phyloP scores from a whole-genome alignment of 2,113 vertebrate species.

The Craseonycteris thonglongyai region DNA sequence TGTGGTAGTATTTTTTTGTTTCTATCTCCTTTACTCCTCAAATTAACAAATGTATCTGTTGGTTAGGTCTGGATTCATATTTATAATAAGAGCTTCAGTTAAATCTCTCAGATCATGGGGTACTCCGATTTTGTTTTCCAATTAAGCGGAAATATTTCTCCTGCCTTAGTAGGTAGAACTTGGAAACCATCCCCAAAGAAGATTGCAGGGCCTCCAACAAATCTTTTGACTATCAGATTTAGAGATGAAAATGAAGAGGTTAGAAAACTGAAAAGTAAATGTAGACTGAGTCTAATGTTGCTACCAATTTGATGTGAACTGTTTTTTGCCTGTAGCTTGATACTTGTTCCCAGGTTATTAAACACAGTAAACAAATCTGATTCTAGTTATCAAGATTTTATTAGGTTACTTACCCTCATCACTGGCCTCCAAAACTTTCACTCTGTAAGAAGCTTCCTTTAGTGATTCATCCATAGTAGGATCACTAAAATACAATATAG shows the following conservation, averaged over 20 bases:
- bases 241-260: background rate
- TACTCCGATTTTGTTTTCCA: background rate
- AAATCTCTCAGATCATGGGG: background rate
- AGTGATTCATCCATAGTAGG: constrained; percentile 82
- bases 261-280: constrained; percentile 10
- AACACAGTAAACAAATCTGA: background rate
- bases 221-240: background rate
- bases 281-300: background rate
- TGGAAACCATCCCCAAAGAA: background rate
- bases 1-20: background rate
- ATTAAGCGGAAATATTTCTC: background rate
- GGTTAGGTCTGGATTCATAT: constrained; percentile 6
- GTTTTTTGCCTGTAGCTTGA: background rate
- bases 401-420: constrained; percentile 79
- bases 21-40: background rate
- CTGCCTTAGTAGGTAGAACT: background rate
- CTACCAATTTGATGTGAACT: background rate
- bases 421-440: constrained; percentile 76
- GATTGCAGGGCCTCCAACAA: background rate
- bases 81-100: background rate
- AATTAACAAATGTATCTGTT: background rate
- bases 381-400: background rate
- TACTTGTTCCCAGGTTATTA: background rate
- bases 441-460: constrained; percentile 72
- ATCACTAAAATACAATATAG: constrained; percentile 80